These are phyloP conservation scores for Beaufortia kweichowensis DNA, from an alignment of 2,113 vertebrate genomes.

Conservation along the genomic window DNA sequence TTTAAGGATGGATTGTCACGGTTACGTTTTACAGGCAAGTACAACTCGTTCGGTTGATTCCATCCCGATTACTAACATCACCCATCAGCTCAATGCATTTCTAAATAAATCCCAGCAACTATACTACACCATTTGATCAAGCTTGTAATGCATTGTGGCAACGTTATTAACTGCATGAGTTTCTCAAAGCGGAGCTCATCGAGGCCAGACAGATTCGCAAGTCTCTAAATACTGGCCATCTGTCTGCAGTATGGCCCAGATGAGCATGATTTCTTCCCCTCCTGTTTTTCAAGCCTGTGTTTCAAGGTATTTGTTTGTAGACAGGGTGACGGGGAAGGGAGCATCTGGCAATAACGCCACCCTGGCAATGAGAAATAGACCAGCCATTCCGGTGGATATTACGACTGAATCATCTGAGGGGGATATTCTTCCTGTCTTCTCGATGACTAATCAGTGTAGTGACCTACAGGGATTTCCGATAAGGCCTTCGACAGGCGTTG, in stretches of 20 bases:
- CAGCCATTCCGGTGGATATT: constrained; percentile 32
- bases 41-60: too few relatives aligned
- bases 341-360: constrained; percentile 54
- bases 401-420: constrained; percentile 26
- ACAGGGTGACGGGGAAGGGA: constrained; percentile 31
- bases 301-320: constrained; percentile 37
- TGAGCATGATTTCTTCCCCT: constrained; percentile 13
- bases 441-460: constrained; percentile 45
- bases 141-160: constrained; percentile 7
- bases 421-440: constrained; percentile 35
- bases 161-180: constrained; percentile 18
- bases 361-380: constrained; percentile 47
- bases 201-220: constrained; percentile 23
- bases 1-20: too few relatives aligned
- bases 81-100: background rate
- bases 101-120: constrained; percentile 4
- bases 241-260: constrained; percentile 29
- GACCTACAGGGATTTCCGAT: constrained; percentile 35
- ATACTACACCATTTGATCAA: background rate
- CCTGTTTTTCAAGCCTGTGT: constrained; percentile 27
- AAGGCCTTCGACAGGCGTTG: background rate
- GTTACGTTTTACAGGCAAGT: too few relatives aligned
- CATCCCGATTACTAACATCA: background rate
- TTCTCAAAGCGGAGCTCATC: constrained; percentile 8
- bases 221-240: constrained; percentile 34